phyloP scores from a whole-genome alignment of 2,797 vertebrate species.

The Bradypodion ventrale region DNA sequence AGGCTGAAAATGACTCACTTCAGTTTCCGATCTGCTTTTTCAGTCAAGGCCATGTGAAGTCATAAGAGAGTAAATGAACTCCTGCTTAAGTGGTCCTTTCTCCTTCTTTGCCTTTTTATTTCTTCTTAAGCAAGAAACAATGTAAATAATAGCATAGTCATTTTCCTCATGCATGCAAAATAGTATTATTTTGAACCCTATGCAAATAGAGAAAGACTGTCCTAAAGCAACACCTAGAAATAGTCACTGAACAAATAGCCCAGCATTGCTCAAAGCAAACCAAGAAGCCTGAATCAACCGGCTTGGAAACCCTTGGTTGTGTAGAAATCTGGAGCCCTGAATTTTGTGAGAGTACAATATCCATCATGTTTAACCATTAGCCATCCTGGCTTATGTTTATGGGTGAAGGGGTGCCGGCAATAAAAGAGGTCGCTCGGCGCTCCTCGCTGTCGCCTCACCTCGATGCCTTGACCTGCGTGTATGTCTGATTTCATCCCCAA shows the following conservation, averaged over 20 bases:
- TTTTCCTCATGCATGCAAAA: background rate
- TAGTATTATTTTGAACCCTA: no score
- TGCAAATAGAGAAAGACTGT: no score
- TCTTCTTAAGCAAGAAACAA: background rate
- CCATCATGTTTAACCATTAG: no score
- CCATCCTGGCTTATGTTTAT: no score
- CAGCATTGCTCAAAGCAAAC: background rate
- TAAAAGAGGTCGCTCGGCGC: no score
- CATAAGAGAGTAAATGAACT: background rate
- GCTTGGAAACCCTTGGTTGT: background rate
- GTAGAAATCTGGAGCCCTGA: no score
- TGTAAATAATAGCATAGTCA: background rate
- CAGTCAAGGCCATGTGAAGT: background rate
- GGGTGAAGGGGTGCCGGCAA: no score
- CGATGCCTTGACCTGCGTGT: no score
- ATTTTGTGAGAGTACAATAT: no score
- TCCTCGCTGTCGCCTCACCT: no score
- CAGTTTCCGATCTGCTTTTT: background rate
- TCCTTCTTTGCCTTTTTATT: background rate
- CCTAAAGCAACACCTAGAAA: no score
- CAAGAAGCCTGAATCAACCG: background rate
- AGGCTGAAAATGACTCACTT: background rate
- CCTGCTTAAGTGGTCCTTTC: background rate
- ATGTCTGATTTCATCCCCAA: no score
- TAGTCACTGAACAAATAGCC: background rate